These are phyloP conservation scores for Xylota sylvarum DNA, from an alignment of 2,888 invertebrate genomes.

Conservation along the genomic window DNA sequence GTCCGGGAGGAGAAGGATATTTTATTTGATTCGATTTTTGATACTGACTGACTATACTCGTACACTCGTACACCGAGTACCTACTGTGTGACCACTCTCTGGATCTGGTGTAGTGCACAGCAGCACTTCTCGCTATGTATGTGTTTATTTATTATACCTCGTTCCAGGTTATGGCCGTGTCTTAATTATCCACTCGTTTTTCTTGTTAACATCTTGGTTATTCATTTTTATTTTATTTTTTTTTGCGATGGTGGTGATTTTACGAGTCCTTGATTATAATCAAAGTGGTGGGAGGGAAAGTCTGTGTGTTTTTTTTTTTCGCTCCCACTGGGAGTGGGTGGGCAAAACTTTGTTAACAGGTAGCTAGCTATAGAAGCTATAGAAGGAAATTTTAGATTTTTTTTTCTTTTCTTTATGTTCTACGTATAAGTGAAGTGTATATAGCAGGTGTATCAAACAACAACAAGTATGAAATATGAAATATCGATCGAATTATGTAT, in stretches of 20 bases:
- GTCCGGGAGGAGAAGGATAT: constrained; percentile 7
- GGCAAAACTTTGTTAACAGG: constrained; percentile 63
- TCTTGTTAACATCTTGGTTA: constrained; percentile 62
- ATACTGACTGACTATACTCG: constrained; percentile 33
- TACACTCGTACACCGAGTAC: too few species aligned
- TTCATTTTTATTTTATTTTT: constrained; percentile 18
- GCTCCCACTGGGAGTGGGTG: constrained; percentile 24
- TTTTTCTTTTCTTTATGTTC: constrained; percentile 23
- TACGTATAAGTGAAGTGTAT: constrained; percentile 36
- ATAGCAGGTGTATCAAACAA: constrained; percentile 54
- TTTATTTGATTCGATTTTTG: constrained; percentile 56
- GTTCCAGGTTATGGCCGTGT: constrained; percentile 41
- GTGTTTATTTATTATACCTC: constrained; percentile 46
- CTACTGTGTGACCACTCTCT: constrained; percentile 18
- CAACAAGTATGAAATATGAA: constrained; percentile 60
- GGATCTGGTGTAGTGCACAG: constrained; percentile 24
- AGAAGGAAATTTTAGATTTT: constrained; percentile 39
- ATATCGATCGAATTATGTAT: constrained; percentile 75
- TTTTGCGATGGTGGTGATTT: constrained; percentile 21
- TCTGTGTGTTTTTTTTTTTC: background rate
- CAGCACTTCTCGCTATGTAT: constrained; percentile 1
- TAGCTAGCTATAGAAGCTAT: constrained; percentile 55
- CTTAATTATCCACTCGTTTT: constrained; percentile 69
- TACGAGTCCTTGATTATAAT: constrained; percentile 67
- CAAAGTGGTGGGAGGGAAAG: constrained; percentile 23